Evolutionary conservation across 2,797 vertebrate genomes (phyloP), one percentile per base, ranked within the genome.

Genomic region (Acanthiza pusilla): DNA sequence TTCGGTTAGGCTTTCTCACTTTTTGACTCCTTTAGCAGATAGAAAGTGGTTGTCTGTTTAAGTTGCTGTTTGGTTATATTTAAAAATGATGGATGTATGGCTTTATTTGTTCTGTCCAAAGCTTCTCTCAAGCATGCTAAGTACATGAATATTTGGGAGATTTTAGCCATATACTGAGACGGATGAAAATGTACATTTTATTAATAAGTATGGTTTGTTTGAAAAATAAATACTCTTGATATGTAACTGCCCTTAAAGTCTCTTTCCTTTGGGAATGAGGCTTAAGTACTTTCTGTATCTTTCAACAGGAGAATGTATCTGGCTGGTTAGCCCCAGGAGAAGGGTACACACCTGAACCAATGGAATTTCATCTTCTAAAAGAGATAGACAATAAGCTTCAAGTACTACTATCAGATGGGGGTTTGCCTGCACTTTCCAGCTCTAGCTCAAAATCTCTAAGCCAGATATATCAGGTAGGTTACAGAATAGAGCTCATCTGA

Each of bases 381-480:
- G 97, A 98, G 92, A 98, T 99, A 29, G 98, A 99, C 78, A 93
- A 95, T 90, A 99, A 98, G 95, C 98, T 99, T 48, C 96, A 97
- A 72, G 94, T 95, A 20, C 93, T 98, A 8, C 94, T 97, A 26
- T 98, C 98, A 70, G 77, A 70, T 23, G 96, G 97, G 60, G 96
- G 97, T 83, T 94, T 97, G 73, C 93, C 97, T 82, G 94, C 86
- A 10, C 58, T 96, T 94, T 96, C 93, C 78, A 97, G 94, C 75
- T 96, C 87, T 55, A 81, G 27, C 40, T 85, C 90, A 68, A 53
- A 86, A 73, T 11, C 66, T 62, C 61, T 78, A 65, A 88, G 57
- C 36, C 91, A 88, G 30, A 92, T 83, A 34, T 75, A 90, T 70
- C 93, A 98, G 97, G 97, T 98, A 94, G 50, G 27, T 85, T 91